Evolutionary conservation across 2,797 vertebrate species (phyloP).

Genomic region (Tenualosa ilisha): DNA sequence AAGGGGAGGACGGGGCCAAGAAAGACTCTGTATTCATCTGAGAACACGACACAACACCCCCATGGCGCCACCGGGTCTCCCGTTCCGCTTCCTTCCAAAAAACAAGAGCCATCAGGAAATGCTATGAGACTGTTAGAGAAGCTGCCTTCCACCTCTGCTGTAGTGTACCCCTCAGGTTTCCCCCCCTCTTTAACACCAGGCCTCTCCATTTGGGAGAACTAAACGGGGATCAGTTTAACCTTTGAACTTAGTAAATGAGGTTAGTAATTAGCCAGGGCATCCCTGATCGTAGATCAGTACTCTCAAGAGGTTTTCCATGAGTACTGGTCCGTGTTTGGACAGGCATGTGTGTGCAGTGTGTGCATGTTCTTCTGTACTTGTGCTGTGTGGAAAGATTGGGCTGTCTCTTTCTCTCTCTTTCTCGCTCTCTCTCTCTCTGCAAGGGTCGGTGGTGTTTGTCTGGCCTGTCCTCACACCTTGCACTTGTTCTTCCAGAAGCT

Average conservation of each 20-base stretch:
- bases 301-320: not conserved
- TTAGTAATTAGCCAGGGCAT: not conserved
- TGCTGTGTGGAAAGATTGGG: not conserved
- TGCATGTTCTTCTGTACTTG: not conserved
- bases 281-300: not conserved
- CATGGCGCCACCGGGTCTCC: not conserved
- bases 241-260: not conserved
- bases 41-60: not conserved
- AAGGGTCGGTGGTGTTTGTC: not conserved
- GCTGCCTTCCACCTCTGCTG: conserved; percentile 27
- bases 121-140: conserved; percentile 19
- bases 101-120: conserved; percentile 39
- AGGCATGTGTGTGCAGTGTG: not conserved
- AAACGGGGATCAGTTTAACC: not conserved
- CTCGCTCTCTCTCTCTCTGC: no score
- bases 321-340: not conserved
- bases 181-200: not conserved
- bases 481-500: not conserved
- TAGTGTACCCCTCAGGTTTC: conserved; percentile 27
- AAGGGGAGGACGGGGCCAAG: conserved; percentile 42
- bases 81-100: not conserved
- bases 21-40: conserved; percentile 55
- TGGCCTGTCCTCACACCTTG: not conserved
- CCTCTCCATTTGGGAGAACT: not conserved
- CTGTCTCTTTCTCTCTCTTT: no score